Evolutionary conservation across 92 coral and sea anemone genomes (phyloP), one percentile per base, ranked within the genome.

Genomic region (Zoanthus gigantus): DNA sequence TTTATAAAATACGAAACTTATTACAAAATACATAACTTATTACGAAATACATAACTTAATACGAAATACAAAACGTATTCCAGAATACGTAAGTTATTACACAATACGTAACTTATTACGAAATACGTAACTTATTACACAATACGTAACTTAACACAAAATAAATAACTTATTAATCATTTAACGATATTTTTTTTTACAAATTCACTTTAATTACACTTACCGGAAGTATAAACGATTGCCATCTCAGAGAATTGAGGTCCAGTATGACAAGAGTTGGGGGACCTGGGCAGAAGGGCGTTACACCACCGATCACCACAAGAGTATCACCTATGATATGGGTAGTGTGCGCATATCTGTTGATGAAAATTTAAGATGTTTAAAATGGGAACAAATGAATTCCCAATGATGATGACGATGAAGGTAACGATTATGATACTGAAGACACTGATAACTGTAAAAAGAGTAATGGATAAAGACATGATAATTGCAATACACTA

Each of bases 301-400:
- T 79, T 16, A 93, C 96, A 63, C 98, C 98, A 28, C 98, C 98
- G 29, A 95, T 72, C 14, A 95, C 78, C 42, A 93, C 37, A n/a
- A 95, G 88, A n/a, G 77, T 86, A 56, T 93, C 92, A 79, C 89
- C 82, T 65, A 89, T 54, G 72, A 95, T 74, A 63, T 93, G 98
- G 7, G 98, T 91, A 29, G 98, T 93, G 80, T 93, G 96, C 0
- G 98, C 91, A 61, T 93, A 95, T 58, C 98, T 95, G 79, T 63
- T 83, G 88, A 17, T 15, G 18, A 90, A 50, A 50, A 50, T 7
- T 10, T 0, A 44, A 4, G 28, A 45, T 13, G 44, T 17, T 9
- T 9, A n/a, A 48, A 12, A 17, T 47, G 23, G 11, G 14, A 45
- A 16, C 72, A 9, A 3, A 32, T 7, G 68, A 9, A 63, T 37